These are phyloP conservation scores for Trochalopteron elliotii DNA, from an alignment of 2,113 vertebrate genomes.

Conservation along the genomic window DNA sequence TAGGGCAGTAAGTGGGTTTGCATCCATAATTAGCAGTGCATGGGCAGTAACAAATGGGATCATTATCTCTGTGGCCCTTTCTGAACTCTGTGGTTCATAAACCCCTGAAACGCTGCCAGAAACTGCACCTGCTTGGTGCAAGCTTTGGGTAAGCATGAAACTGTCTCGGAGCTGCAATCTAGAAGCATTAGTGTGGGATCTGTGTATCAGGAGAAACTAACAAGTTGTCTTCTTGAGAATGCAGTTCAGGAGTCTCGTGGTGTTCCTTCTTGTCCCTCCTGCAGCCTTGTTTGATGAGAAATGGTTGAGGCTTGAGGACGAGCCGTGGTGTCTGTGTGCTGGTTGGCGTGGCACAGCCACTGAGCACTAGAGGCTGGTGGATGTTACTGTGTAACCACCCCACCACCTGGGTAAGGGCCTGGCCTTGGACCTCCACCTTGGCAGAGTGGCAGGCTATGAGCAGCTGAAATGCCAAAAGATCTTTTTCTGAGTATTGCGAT, in stretches of 20 bases:
- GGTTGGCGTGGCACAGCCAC: not conserved
- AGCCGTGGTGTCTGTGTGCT: not conserved
- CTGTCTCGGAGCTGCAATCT: not conserved
- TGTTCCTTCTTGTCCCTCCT: not conserved
- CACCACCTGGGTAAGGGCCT: not conserved
- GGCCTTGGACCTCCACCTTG: rapidly evolving
- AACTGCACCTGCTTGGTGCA: not conserved
- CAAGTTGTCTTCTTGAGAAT: not conserved
- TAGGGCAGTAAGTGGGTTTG: not conserved
- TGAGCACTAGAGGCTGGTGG: not conserved
- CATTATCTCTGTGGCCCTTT: not conserved
- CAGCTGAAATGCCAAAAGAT: not conserved
- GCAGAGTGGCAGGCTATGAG: not conserved
- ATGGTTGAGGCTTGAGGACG: not conserved
- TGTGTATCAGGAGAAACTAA: not conserved
- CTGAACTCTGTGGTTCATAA: not conserved
- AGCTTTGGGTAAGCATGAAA: not conserved
- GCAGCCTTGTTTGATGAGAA: not conserved
- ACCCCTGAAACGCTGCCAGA: not conserved
- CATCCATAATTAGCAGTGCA: not conserved
- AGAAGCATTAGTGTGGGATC: not conserved
- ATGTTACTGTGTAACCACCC: rapidly evolving
- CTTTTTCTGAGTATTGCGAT: not conserved
- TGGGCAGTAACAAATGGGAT: not conserved
- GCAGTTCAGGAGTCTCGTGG: not conserved